These are phyloP conservation scores for Drosophila busckii DNA, from an alignment of 1,140 invertebrate species.

Conservation along the genomic window DNA sequence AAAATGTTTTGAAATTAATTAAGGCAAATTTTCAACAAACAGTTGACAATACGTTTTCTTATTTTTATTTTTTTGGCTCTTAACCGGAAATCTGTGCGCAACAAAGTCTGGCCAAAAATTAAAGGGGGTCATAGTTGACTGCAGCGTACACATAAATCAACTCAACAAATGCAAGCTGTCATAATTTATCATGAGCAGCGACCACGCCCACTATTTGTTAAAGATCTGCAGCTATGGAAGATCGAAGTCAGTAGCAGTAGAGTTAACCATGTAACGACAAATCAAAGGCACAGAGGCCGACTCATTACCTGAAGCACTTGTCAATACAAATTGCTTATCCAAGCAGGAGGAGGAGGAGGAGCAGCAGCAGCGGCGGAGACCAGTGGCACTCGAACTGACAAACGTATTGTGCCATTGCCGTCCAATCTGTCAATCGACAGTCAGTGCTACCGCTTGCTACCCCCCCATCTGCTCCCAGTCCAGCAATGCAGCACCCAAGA, in stretches of 20 bases:
- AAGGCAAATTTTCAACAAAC: too few relatives aligned
- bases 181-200: conserved; percentile 65
- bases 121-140: conserved; percentile 63
- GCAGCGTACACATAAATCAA: conserved; percentile 57
- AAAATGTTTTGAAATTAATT: too few relatives aligned
- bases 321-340: conserved; percentile 31
- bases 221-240: too few relatives aligned
- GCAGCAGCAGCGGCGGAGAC: too few relatives aligned
- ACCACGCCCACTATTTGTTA: conserved; percentile 44
- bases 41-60: too few relatives aligned
- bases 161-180: conserved; percentile 55
- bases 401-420: conserved; percentile 12
- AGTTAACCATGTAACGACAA: too few relatives aligned
- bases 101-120: conserved; percentile 12
- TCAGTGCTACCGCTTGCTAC: background rate
- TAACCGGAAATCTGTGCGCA: conserved; percentile 40
- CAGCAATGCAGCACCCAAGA: conserved; percentile 38
- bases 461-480: background rate
- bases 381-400: conserved; percentile 19
- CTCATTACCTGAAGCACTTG: conserved; percentile 59
- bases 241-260: too few relatives aligned
- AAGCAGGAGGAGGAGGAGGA: conserved; percentile 14
- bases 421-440: conserved; percentile 52
- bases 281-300: conserved; percentile 46
- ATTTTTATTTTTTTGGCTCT: too few relatives aligned